Evolutionary conservation across 2,888 invertebrate genomes (phyloP).

Genomic region (Drosophila kuntzei): DNA sequence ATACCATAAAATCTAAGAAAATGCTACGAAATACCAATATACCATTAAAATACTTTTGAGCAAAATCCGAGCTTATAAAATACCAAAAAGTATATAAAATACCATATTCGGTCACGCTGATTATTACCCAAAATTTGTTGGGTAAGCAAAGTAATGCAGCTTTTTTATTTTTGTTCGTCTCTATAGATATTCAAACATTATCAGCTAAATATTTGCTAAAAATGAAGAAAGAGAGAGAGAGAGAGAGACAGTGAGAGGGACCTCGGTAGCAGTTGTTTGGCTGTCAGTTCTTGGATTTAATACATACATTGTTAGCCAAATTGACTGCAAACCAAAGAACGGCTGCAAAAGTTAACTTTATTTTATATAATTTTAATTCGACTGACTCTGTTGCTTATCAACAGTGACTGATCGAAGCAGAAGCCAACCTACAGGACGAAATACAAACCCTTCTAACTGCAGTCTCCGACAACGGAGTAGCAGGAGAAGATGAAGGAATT

Average conservation of each 20-base stretch:
- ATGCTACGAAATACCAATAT: no score
- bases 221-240: background rate
- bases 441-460: conserved; percentile 61
- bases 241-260: background rate
- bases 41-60: no score
- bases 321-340: conserved; percentile 40
- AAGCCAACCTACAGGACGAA: conserved; percentile 48
- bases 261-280: conserved; percentile 8
- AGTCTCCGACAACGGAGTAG: conserved; percentile 21
- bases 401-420: conserved; percentile 37
- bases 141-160: no score
- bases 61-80: no score
- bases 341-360: conserved; percentile 62
- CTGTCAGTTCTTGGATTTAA: conserved; percentile 30
- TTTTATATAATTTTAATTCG: conserved; percentile 29
- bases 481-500: conserved; percentile 53
- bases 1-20: no score
- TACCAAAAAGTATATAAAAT: no score
- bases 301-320: conserved; percentile 50
- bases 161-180: background rate
- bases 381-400: conserved; percentile 49
- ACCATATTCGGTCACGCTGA: no score
- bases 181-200: background rate
- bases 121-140: no score
- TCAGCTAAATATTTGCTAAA: background rate